Base-by-base conservation (phyloP, 2,888 invertebrate species). In the Polyommatus icarus region DNA sequence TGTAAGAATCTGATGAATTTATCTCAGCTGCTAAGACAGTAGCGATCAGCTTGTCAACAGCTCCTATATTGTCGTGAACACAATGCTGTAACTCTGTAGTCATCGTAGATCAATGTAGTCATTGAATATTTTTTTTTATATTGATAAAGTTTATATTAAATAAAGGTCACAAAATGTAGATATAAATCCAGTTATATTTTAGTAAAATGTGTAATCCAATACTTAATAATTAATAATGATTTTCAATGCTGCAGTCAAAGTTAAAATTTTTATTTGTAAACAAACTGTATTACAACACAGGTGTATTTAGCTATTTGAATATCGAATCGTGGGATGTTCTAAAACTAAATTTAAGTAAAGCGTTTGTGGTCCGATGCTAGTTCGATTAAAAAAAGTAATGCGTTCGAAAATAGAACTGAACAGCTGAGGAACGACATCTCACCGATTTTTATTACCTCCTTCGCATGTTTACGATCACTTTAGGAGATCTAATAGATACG, bases 371-470 rank as follows among this genome's bases (percentile, higher is more conserved):
- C 90, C 90, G 90, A 92, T 91, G 88, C 85, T 83, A 40, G 91
- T 93, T 93, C 93, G 93, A 93, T 94, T 92, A 90, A 87, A 89
- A 91, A 91, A 87, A 86, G 85, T 84, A 82, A 81, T 81, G 83
- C 86, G 92, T 91, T 92, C 91, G 87, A 88, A 93, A 93, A 93
- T 93, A 93, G 91, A 92, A 85, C 90, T 88, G 92, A 93, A 93
- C 93, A 93, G 94, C 93, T 93, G 94, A 93, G 89, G 89, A 87
- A 90, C 90, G 91, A 91, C 92, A 89, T 90, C 89, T 88, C 87
- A 87, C 82, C 85, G 85, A 87, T 91, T 93, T 93, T 94, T 93
- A 93, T 92, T 91, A 88, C 92, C 90, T 89, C 90, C 91, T 88
- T 90, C 90, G 89, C 75, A 54, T 92, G 93, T 93, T 94, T 93